Evolutionary conservation across 2,888 invertebrate species (phyloP).

Genomic region (Bugulina stolonifera): DNA sequence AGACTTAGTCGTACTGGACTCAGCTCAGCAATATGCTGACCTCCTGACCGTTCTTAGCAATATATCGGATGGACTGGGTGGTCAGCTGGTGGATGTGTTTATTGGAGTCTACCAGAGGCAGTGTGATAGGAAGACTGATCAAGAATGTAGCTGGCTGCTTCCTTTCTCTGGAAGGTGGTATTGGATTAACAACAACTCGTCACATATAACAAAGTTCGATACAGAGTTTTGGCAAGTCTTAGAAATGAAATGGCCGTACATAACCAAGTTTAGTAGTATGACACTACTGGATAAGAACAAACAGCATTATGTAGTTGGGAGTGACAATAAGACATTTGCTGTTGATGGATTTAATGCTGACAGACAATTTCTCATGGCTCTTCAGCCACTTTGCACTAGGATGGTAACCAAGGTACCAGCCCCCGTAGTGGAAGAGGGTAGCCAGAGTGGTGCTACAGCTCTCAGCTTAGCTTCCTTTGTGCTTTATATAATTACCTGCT

Average conservation of each 20-base stretch:
- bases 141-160: not conserved
- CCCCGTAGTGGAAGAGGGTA: not conserved
- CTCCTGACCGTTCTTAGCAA: not conserved
- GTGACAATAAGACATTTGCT: not conserved
- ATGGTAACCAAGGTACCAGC: not conserved
- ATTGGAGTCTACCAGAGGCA: not conserved
- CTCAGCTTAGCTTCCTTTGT: too few species aligned
- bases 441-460: not conserved
- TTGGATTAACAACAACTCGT: not conserved
- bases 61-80: not conserved
- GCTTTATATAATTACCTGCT: too few species aligned
- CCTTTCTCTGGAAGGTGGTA: conserved; percentile 19
- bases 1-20: not conserved
- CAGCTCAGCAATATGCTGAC: not conserved
- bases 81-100: not conserved
- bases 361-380: not conserved
- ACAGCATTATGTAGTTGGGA: conserved; percentile 11
- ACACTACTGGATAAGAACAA: not conserved
- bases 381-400: not conserved
- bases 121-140: not conserved
- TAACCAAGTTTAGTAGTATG: not conserved
- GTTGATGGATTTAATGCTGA: conserved; percentile 10
- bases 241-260: not conserved
- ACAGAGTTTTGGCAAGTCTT: not conserved
- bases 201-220: not conserved